Percentiles rank a stretch among this genome's conserved stretches.
phyloP scores from a whole-genome alignment of 2,888 invertebrate genomes.

The Thymelicus sylvestris region DNA sequence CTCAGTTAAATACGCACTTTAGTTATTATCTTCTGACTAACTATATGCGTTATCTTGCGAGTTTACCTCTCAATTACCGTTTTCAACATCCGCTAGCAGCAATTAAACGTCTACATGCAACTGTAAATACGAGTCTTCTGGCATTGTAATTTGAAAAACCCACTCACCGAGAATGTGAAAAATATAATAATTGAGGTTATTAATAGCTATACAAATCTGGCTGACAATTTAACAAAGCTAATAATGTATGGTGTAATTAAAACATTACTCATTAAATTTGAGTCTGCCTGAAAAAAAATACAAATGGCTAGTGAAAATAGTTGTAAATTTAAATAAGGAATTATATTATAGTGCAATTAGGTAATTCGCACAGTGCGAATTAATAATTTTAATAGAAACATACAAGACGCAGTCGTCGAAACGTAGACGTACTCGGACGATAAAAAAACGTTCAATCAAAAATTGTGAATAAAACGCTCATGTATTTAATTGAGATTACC shows the following conservation, averaged over 20 bases:
- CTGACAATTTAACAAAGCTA: slow-evolving; percentile 70
- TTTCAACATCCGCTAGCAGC: slow-evolving; percentile 74
- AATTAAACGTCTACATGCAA: slow-evolving; percentile 80
- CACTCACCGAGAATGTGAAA: slow-evolving; percentile 76
- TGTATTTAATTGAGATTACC: background rate
- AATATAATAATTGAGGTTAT: slow-evolving; percentile 78
- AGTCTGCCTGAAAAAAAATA: background rate
- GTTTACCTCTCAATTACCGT: slow-evolving; percentile 77
- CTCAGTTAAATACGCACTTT: slow-evolving; percentile 40
- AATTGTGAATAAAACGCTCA: background rate
- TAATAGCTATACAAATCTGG: slow-evolving; percentile 71
- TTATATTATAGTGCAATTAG: background rate
- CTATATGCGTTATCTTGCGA: slow-evolving; percentile 67
- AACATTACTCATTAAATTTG: background rate
- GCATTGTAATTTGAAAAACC: slow-evolving; percentile 73
- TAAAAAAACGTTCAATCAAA: background rate
- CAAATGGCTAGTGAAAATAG: background rate
- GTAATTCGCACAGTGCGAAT: too few species aligned
- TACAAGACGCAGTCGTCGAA: background rate
- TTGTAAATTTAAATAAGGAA: background rate
- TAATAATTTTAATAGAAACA: too few species aligned
- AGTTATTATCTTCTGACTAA: slow-evolving; percentile 50
- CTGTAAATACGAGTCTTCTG: slow-evolving; percentile 77
- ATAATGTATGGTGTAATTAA: slow-evolving; percentile 57
- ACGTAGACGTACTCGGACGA: background rate